A percentile compares a stretch with the other conserved stretches of the same genome.
Conservation (phyloP, 2,797 vertebrate genomes). For the Dallia pectoralis region DNA sequence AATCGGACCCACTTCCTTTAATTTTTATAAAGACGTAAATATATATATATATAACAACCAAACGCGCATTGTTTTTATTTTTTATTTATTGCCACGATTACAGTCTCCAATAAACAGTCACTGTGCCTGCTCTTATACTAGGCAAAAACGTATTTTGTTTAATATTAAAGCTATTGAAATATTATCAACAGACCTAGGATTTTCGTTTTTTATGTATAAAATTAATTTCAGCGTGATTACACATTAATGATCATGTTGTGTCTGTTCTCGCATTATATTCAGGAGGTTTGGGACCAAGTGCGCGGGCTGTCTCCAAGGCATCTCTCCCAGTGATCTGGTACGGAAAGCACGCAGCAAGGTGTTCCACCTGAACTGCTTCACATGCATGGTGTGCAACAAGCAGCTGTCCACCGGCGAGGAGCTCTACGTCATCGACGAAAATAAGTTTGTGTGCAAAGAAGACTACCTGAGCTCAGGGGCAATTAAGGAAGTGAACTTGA, state of each 20-base stretch:
- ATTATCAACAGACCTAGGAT: neutral
- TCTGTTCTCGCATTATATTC: slow-evolving; percentile 21
- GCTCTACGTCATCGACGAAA: slow-evolving; percentile 94
- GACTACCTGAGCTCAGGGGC: slow-evolving; percentile 88
- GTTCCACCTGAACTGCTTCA: slow-evolving; percentile 97
- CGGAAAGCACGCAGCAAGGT: slow-evolving; percentile 92
- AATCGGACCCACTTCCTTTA: neutral
- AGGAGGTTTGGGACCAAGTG: slow-evolving; percentile 96
- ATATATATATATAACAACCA: no score
- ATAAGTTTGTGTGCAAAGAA: slow-evolving; percentile 98
- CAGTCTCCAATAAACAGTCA: no score
- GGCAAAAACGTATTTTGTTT: neutral
- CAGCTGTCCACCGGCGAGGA: slow-evolving; percentile 97
- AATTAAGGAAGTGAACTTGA: slow-evolving; percentile 89
- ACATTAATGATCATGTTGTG: neutral
- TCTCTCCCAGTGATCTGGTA: slow-evolving; percentile 93
- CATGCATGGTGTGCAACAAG: slow-evolving; percentile 97
- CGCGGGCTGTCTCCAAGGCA: slow-evolving; percentile 91
- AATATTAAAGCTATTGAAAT: no score
- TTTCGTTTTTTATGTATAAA: neutral
- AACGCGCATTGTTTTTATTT: no score
- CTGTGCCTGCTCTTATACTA: neutral
- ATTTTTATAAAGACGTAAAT: neutral
- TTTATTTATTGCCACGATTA: no score
- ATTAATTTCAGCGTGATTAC: slow-evolving; percentile 10